Evolutionary conservation across 2,888 invertebrate genomes (phyloP), one percentile per base, ranked within the genome.

Genomic region (Drosophila niveifrons): DNA sequence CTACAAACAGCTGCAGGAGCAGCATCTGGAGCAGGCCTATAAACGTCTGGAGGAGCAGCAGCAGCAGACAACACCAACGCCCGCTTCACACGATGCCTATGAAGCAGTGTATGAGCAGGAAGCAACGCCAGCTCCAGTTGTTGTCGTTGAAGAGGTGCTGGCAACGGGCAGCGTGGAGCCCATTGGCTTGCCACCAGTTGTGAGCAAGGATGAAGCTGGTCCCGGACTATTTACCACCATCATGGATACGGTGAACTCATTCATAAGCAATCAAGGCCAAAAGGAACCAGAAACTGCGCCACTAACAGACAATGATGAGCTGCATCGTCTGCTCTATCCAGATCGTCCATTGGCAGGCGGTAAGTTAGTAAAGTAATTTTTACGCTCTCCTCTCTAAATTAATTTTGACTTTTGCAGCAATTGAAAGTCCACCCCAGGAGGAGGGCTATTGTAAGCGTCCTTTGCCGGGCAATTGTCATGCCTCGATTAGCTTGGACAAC

Each of bases 171-270:
- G 52, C 1, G 80, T 75, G 8, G 85, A 78, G 29, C 72, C 78
- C 0, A 44, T 78, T 6, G 72, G 73, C 1, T 6, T 65, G 18
- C 68, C 79, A 3, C 17, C 75, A 1, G 2, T 50, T 2, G 10
- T 61, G 7, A 11, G 0, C 6, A 52, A 75, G 28, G 69, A 90
- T 66, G 72, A 88, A 17, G 53, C 72, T 47, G 67, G 82, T 41
- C n/a, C 66, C n/a, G 91, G 92, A 0, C 75, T 92, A 0, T 92
- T 92, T 74, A 83, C 89, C 34, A 92, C 91, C 1, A 91, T 92
- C 55, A 76, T 92, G 64, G 89, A 88, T 15, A 91, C 92, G 0
- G 91, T 92, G 0, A 91, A 91, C 48, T 88, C 82, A n/a, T 90
- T 92, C 2, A 78, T 81, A 11, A 68, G 68, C 11, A 76, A 55